A percentile compares a stretch with the other conserved stretches of the same genome.
Evolutionary conservation across 2,113 vertebrate genomes (phyloP).

Genomic region (Phaetusa simplex): DNA sequence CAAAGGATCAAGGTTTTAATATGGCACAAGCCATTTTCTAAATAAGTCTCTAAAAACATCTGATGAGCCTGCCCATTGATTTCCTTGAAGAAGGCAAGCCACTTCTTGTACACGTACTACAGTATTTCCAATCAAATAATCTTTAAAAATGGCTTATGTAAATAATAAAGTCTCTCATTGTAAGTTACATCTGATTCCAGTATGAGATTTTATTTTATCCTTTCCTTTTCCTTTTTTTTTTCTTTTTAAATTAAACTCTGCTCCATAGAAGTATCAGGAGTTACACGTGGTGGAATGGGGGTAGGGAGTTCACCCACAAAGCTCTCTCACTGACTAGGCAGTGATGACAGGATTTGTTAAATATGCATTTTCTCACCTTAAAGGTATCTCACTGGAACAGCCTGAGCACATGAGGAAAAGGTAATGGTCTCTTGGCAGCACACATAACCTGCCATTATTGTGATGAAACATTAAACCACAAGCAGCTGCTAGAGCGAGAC

Average conservation of each 20-base stretch:
- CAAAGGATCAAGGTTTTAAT: not conserved
- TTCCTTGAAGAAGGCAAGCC: not conserved
- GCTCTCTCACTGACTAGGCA: not conserved
- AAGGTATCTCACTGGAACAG: constrained; percentile 16
- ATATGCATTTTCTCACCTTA: constrained; percentile 39
- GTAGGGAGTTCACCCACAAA: not conserved
- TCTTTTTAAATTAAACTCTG: not conserved
- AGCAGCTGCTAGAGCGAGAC: not conserved
- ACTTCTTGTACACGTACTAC: not conserved
- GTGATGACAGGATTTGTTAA: not conserved
- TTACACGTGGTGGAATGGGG: not conserved
- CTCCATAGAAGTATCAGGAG: not conserved
- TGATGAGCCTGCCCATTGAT: not conserved
- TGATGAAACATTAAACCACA: constrained; percentile 27
- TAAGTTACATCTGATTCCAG: not conserved
- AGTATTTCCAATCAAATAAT: not conserved
- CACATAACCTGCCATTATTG: not conserved
- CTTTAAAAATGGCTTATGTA: not conserved
- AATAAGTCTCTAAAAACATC: not conserved
- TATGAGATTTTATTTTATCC: not conserved
- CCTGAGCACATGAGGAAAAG: not conserved
- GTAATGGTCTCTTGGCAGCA: constrained; percentile 1
- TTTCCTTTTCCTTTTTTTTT: too few relatives aligned
- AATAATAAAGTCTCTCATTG: not conserved
- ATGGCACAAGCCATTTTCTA: not conserved